These are phyloP conservation scores for Coelogynopora nodosa DNA, from an alignment of 2,888 invertebrate species.

Conservation along the genomic window DNA sequence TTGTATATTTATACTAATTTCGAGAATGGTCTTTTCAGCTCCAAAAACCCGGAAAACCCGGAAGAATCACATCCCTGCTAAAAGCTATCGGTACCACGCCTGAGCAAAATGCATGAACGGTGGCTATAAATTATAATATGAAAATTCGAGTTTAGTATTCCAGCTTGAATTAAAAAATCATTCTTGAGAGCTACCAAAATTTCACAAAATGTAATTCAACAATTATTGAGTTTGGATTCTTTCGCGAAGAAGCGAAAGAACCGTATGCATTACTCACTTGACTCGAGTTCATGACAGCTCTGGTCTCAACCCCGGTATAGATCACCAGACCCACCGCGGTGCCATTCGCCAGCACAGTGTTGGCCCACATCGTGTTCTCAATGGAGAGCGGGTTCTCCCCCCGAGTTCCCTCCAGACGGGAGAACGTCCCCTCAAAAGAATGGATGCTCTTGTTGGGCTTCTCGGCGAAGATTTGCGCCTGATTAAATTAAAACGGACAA, in stretches of 20 bases:
- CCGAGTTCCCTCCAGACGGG: constrained; percentile 47
- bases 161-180: too few species aligned
- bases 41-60: too few species aligned
- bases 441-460: constrained; percentile 97
- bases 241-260: constrained; percentile 87
- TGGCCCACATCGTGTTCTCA: constrained; percentile 96
- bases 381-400: constrained; percentile 76
- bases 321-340: constrained; percentile 87
- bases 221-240: constrained; percentile 84
- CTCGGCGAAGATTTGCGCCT: constrained; percentile 85
- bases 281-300: constrained; percentile 84
- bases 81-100: too few species aligned
- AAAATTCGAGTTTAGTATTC: too few species aligned
- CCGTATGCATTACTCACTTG: constrained; percentile 64
- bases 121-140: too few species aligned
- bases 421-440: constrained; percentile 67
- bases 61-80: too few species aligned
- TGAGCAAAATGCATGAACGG: too few species aligned
- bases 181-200: too few species aligned
- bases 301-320: constrained; percentile 91
- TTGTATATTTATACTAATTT: too few species aligned
- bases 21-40: too few species aligned
- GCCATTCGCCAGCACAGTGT: constrained; percentile 93
- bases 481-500: too few species aligned
- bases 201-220: too few species aligned